These are phyloP conservation scores for Bubalus kerabau DNA, from an alignment of 2,113 vertebrate genomes.

Conservation along the genomic window DNA sequence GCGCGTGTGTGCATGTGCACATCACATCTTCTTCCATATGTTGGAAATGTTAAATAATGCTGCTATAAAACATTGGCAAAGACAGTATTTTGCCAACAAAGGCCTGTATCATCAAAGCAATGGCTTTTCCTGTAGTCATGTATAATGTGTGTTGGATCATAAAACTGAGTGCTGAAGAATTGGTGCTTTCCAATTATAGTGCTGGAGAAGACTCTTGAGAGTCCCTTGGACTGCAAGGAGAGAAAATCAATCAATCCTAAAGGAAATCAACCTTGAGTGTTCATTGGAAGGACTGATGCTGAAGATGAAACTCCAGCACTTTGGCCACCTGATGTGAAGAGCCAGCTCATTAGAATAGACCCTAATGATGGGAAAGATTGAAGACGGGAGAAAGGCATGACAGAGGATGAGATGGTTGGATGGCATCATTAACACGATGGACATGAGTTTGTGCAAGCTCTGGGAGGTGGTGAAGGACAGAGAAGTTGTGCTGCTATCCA, in stretches of 20 bases:
- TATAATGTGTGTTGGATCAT: neutral
- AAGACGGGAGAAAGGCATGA: neutral
- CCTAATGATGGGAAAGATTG: neutral
- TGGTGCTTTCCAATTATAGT: neutral
- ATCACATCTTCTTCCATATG: neutral
- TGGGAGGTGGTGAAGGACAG: neutral
- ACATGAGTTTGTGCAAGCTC: neutral
- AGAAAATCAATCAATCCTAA: neutral
- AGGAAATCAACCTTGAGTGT: neutral
- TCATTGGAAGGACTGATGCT: neutral
- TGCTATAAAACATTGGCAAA: neutral
- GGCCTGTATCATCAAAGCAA: neutral
- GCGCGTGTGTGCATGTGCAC: rapidly evolving
- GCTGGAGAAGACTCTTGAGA: neutral
- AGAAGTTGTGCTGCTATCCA: neutral
- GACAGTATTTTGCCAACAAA: neutral
- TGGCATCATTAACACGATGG: neutral
- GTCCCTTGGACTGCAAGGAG: neutral
- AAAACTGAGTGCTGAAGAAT: neutral
- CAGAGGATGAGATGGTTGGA: neutral
- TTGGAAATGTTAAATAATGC: neutral
- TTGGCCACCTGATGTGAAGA: neutral
- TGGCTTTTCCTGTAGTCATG: neutral
- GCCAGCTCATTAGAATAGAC: neutral
- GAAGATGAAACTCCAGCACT: neutral